phyloP scores from a whole-genome alignment of 2,797 vertebrate species.

The Melanotaenia maccullochi region DNA sequence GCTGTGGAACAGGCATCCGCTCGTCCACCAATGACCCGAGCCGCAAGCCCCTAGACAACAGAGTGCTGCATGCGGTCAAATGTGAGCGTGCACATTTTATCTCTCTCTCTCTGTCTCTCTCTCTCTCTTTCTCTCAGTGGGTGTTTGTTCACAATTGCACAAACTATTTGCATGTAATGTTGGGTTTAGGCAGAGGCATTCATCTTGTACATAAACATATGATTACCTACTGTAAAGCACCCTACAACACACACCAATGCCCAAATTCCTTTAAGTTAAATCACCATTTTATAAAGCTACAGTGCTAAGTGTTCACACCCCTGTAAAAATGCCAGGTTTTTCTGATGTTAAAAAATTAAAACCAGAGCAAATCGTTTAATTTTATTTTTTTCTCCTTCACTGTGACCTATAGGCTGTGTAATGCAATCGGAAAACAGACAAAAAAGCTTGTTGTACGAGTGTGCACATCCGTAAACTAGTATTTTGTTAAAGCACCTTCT shows the following conservation, averaged over 20 bases:
- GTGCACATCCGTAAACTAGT: too few relatives aligned
- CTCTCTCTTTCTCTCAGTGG: too few relatives aligned
- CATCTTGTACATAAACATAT: neutral
- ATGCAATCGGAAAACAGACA: too few relatives aligned
- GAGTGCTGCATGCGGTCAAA: slow-evolving; percentile 94
- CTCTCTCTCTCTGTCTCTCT: neutral
- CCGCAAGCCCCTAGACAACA: slow-evolving; percentile 93
- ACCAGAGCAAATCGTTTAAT: too few relatives aligned
- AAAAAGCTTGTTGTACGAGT: neutral
- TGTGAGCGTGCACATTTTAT: slow-evolving; percentile 81
- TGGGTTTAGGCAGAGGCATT: neutral
- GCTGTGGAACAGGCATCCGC: slow-evolving; percentile 95
- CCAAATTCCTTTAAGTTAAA: neutral
- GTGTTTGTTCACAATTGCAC: too few relatives aligned
- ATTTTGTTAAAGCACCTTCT: too few relatives aligned
- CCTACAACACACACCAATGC: neutral
- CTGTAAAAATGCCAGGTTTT: neutral
- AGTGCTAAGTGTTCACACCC: neutral
- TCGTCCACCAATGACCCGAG: slow-evolving; percentile 95
- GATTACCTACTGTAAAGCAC: neutral
- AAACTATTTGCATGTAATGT: neutral
- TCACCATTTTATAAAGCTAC: neutral
- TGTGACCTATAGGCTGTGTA: too few relatives aligned
- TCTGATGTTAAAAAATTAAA: neutral
- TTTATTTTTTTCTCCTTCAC: too few relatives aligned